Base-by-base conservation (phyloP, 2,888 invertebrate genomes). In the Andricus quercusramuli region DNA sequence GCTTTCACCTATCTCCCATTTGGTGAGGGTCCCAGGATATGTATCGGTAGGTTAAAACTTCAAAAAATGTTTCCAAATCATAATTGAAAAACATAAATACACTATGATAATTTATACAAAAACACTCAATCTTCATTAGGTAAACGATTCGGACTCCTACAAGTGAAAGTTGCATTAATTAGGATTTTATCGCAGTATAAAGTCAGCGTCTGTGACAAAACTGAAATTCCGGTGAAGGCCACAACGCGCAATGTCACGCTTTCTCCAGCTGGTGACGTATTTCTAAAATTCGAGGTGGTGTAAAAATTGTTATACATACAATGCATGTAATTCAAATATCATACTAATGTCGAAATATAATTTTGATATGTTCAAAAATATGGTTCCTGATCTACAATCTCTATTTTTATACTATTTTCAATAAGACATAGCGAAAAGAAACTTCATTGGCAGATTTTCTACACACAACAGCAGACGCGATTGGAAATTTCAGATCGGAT, bases 101-200 rank as follows among this genome's bases (percentile, higher is more conserved):
- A 5, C 5, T 5, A 51, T 6, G 20, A 6, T 20, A 17, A 20
- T 51, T 51, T 51, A 6, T 51, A 6, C 6, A 6, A 5, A 6
- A n/a, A 9, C 1, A 20, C 25, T 51, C 37, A 1, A 29, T 1
- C 4, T 17, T 56, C 80, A 79, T 15, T 13, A 85, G 85, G 82
- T 6, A 83, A 80, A 65, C 78, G 85, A 25, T 67, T 86, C n/a
- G 85, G 79, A 25, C 32, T 79, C 8, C 44, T 85, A 41, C 85
- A 85, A 81, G 78, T 67, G 44, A 84, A 85, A 78, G 37, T 86
- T 37, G 83, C 82, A 1, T 56, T 85, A 4, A 76, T 81, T 6
- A 76, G 41, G 3, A 47, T 83, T 6, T n/a, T 86, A 29, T 80
- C 80, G 1, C 74, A 82, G n/a, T 86, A 67, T 62, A 77, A 64